Evolutionary conservation across 2,113 vertebrate species (phyloP).

Genomic region (Menura novaehollandiae): DNA sequence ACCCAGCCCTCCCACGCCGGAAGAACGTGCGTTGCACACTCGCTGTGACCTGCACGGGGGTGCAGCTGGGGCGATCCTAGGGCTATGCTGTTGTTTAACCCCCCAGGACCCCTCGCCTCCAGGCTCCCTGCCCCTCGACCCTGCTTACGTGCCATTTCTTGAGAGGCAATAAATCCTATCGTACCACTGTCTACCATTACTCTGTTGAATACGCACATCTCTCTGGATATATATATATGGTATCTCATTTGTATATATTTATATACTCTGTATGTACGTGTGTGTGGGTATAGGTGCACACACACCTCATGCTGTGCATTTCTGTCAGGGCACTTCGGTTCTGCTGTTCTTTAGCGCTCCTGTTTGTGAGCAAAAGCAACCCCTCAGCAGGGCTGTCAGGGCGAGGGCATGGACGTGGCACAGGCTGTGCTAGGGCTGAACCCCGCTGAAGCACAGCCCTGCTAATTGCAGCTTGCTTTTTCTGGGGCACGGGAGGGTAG

Average conservation of each 20-base stretch:
- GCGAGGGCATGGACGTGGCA: not conserved
- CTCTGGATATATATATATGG: slow-evolving; percentile 66
- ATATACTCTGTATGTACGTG: slow-evolving; percentile 62
- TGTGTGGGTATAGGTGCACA: slow-evolving; percentile 57
- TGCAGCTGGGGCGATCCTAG: slow-evolving; percentile 35
- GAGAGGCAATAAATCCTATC: slow-evolving; percentile 77
- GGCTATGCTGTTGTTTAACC: slow-evolving; percentile 47
- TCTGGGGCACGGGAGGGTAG: not conserved
- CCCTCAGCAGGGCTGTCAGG: not conserved
- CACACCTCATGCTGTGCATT: slow-evolving; percentile 69
- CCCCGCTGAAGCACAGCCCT: not conserved
- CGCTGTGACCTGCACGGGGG: slow-evolving; percentile 26
- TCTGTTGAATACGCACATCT: slow-evolving; percentile 75
- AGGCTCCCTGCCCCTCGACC: slow-evolving; percentile 46
- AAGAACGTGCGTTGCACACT: not conserved
- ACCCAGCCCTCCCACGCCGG: not conserved
- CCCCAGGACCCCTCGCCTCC: not conserved
- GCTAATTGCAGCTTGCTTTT: not conserved
- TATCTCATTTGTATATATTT: slow-evolving; percentile 73
- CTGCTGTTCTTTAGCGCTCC: slow-evolving; percentile 31
- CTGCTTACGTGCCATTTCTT: slow-evolving; percentile 73
- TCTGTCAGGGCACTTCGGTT: slow-evolving; percentile 65
- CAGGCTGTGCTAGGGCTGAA: not conserved
- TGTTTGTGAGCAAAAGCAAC: not conserved
- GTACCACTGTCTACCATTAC: slow-evolving; percentile 73